Percentiles rank a stretch among this genome's conserved stretches.
Evolutionary conservation across 2,797 vertebrate species (phyloP).

Genomic region (Gadopsis marmoratus): DNA sequence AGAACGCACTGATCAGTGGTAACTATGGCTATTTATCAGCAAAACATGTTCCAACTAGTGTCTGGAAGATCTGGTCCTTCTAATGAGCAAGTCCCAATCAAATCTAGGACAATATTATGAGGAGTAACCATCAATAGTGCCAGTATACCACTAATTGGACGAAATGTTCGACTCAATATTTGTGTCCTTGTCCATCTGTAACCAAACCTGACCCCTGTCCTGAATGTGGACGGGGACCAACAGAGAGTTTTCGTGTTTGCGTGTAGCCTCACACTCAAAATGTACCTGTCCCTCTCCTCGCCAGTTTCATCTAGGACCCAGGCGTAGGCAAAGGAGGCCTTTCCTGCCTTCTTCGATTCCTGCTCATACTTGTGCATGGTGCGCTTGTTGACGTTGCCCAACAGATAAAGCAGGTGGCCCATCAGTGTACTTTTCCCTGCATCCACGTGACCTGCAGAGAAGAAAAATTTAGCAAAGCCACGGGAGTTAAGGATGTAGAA

Average conservation of each 20-base stretch:
- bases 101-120: not conserved
- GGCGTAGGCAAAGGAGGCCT: slow-evolving; percentile 97
- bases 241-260: not conserved
- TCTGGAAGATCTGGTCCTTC: not conserved
- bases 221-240: not conserved
- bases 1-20: not conserved
- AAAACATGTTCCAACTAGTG: not conserved
- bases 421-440: slow-evolving; percentile 99
- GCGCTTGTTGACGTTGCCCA: slow-evolving; percentile 98
- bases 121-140: not conserved
- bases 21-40: not conserved
- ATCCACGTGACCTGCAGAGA: slow-evolving; percentile 93
- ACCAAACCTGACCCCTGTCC: not conserved
- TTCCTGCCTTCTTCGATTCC: slow-evolving; percentile 98
- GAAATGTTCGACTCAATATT: not conserved
- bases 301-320: slow-evolving; percentile 99
- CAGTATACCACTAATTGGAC: not conserved
- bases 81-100: not conserved
- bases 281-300: slow-evolving; percentile 96
- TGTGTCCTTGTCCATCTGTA: not conserved
- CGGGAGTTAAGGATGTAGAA: not conserved
- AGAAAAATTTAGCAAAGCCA: not conserved
- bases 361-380: slow-evolving; percentile 99
- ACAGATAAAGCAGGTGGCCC: slow-evolving; percentile 96
- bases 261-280: not conserved